Conservation (phyloP, 92 coral and sea anemone species). For the Hydrozoanthus gracilis region DNA sequence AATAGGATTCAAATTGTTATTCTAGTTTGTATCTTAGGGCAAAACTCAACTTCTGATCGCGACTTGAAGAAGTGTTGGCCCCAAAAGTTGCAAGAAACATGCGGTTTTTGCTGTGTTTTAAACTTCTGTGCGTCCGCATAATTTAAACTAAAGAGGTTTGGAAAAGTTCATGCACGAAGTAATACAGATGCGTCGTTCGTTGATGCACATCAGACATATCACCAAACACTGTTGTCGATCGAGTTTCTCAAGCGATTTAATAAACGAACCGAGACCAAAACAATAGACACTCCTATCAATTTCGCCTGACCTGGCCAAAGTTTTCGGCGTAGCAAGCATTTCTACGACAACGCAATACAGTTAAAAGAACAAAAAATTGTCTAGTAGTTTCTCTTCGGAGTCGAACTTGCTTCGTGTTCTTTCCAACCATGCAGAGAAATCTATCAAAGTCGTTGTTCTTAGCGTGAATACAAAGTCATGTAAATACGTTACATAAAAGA, state of each 20-base stretch:
- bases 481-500: background rate
- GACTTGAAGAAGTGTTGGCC: background rate
- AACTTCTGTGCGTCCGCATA: background rate
- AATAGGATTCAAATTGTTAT: constrained; percentile 25
- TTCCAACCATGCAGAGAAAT: background rate
- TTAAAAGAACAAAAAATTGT: background rate
- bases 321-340: background rate
- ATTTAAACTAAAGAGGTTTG: background rate
- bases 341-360: background rate
- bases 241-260: background rate
- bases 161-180: background rate
- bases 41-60: background rate
- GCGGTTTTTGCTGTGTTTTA: constrained; percentile 24
- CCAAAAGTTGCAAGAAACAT: constrained; percentile 12
- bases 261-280: constrained; percentile 34
- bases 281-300: constrained; percentile 37
- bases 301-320: constrained; percentile 21
- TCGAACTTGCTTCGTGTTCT: background rate
- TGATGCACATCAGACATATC: background rate
- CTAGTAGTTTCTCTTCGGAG: background rate
- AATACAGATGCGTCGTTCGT: constrained; percentile 16
- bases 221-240: background rate
- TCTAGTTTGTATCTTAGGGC: constrained; percentile 4
- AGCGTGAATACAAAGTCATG: background rate
- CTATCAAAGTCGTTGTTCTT: background rate